Percentiles rank a stretch among this genome's conserved stretches.
These are phyloP conservation scores for Anolis sagrei DNA, from an alignment of 2,113 vertebrate genomes.

Conservation along the genomic window DNA sequence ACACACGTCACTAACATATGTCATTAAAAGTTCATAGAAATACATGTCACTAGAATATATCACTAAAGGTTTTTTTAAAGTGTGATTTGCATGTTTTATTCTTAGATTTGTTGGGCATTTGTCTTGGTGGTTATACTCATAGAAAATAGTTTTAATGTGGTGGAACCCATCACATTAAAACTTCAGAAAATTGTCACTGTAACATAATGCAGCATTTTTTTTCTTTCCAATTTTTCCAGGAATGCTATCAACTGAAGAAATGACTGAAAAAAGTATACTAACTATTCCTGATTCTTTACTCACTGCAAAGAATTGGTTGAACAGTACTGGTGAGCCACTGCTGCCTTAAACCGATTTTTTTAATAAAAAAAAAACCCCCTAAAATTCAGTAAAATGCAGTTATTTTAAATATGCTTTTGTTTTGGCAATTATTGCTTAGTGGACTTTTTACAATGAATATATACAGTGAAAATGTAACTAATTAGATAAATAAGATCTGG, in stretches of 20 bases:
- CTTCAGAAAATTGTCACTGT: neutral
- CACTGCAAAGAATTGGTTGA: conserved; percentile 15
- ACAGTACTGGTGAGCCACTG: conserved; percentile 25
- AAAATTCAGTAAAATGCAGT: neutral
- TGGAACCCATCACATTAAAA: neutral
- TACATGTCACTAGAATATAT: too few species aligned
- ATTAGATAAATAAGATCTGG: neutral
- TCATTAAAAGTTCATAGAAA: too few species aligned
- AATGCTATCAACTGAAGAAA: conserved; percentile 24
- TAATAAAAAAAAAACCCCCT: neutral
- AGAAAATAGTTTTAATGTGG: neutral
- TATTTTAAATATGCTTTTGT: neutral
- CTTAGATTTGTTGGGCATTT: neutral
- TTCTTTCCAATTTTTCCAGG: conserved; percentile 7
- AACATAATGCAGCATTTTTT: neutral
- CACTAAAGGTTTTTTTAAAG: neutral
- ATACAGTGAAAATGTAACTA: neutral
- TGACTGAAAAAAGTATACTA: conserved; percentile 7
- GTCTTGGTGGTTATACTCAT: neutral
- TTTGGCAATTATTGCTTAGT: neutral
- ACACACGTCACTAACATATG: too few species aligned
- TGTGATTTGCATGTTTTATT: neutral
- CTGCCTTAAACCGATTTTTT: too few species aligned
- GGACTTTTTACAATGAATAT: neutral
- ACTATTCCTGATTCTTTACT: conserved; percentile 16